These are phyloP conservation scores for Anoplius nigerrimus DNA, from an alignment of 2,888 invertebrate genomes.

Conservation along the genomic window DNA sequence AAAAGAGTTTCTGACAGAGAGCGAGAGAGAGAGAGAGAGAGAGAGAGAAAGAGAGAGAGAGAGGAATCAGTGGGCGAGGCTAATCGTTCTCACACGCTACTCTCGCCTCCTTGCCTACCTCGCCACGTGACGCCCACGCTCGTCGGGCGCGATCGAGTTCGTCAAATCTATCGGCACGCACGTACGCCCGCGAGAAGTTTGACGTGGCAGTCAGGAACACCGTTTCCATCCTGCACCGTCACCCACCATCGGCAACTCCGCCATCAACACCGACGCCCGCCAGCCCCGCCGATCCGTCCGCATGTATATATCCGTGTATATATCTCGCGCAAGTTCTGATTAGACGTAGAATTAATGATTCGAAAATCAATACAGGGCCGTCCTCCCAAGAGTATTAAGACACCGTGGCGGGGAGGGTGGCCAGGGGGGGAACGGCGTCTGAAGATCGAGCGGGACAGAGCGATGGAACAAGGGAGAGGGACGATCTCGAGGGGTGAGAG, in stretches of 20 bases:
- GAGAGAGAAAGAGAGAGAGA: too few relatives aligned
- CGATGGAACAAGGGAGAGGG: constrained; percentile 24
- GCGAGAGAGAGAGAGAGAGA: too few relatives aligned
- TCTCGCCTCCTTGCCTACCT: background rate
- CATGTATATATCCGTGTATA: constrained; percentile 24
- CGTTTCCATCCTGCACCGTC: constrained; percentile 30
- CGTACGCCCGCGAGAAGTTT: constrained; percentile 30
- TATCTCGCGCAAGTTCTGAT: constrained; percentile 64
- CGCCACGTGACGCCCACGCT: constrained; percentile 21
- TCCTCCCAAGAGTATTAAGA: constrained; percentile 69
- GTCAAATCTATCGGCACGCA: constrained; percentile 36
- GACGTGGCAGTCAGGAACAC: constrained; percentile 42
- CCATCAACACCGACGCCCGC: constrained; percentile 22
- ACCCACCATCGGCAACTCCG: constrained; percentile 10
- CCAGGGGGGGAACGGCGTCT: constrained; percentile 52
- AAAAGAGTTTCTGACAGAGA: too few relatives aligned
- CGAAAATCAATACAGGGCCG: constrained; percentile 73
- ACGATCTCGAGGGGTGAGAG: constrained; percentile 38
- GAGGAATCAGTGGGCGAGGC: too few relatives aligned
- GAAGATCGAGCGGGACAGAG: constrained; percentile 48
- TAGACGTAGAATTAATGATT: constrained; percentile 75
- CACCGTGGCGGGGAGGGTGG: constrained; percentile 56
- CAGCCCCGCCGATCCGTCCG: constrained; percentile 4
- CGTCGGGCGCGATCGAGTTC: constrained; percentile 24
- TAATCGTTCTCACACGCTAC: too few relatives aligned